Percentiles rank a stretch among this genome's conserved stretches.
Evolutionary conservation across 92 coral and sea anemone genomes (phyloP).

Genomic region (Epizoanthus scotinus): DNA sequence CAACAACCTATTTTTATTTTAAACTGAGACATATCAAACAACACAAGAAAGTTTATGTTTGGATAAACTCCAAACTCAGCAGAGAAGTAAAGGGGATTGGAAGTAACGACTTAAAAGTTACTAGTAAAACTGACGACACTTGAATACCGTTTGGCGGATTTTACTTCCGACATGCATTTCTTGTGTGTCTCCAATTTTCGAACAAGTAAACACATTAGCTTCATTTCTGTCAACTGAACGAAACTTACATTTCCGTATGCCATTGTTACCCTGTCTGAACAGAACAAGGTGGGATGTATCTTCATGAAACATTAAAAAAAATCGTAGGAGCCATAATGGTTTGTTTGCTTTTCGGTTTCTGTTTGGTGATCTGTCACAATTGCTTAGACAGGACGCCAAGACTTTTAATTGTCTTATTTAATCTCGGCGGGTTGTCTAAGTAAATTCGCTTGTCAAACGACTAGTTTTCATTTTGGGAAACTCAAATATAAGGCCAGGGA

Average conservation of each 20-base stretch:
- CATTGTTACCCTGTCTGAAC: neutral
- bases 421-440: neutral
- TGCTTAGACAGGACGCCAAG: neutral
- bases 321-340: neutral
- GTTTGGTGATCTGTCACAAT: neutral
- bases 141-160: neutral
- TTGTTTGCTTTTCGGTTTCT: neutral
- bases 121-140: neutral
- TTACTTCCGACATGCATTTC: conserved; percentile 1
- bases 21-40: too few species aligned
- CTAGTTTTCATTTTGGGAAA: neutral
- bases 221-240: neutral
- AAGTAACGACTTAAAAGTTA: neutral
- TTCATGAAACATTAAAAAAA: neutral
- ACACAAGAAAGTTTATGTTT: too few species aligned
- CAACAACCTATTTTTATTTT: too few species aligned
- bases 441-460: neutral
- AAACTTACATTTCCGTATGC: neutral
- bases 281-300: neutral
- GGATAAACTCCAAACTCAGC: too few species aligned
- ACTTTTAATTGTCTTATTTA: neutral
- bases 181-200: conserved; percentile 1
- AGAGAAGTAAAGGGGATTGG: neutral
- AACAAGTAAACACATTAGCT: neutral
- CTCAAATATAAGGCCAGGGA: neutral